Percentiles rank a stretch among this genome's conserved stretches.
Conservation (phyloP, 2,797 vertebrate genomes). For the Benthosema pterotum region DNA sequence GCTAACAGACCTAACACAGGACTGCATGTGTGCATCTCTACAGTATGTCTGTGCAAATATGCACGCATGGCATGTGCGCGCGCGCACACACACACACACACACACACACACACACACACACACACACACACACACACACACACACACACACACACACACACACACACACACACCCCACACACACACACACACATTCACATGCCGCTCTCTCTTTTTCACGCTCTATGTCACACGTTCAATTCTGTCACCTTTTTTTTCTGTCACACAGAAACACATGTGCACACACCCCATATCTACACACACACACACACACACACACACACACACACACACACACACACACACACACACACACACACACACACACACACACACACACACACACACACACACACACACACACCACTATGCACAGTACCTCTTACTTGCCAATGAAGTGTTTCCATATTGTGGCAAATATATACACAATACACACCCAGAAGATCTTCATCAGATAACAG, state of each 20-base stretch:
- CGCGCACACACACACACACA: not conserved
- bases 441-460: no score
- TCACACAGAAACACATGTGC: no score
- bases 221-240: slow-evolving; percentile 12
- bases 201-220: slow-evolving; percentile 9
- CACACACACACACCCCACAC: slow-evolving; percentile 6
- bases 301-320: not conserved
- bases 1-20: no score
- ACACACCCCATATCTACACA: no score
- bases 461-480: slow-evolving; percentile 13
- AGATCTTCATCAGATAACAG: slow-evolving; percentile 74
- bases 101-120: slow-evolving; percentile 10
- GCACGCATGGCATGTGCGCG: not conserved
- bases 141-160: slow-evolving; percentile 11
- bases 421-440: not conserved
- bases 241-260: slow-evolving; percentile 6
- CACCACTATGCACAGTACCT: not conserved
- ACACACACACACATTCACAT: slow-evolving; percentile 1
- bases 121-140: not conserved
- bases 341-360: no score
- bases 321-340: not conserved
- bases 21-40: no score
- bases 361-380: slow-evolving; percentile 26
- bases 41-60: no score
- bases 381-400: slow-evolving; percentile 3